phyloP scores from a whole-genome alignment of 2,113 vertebrate genomes.

The Gnathonemus longibarbis region DNA sequence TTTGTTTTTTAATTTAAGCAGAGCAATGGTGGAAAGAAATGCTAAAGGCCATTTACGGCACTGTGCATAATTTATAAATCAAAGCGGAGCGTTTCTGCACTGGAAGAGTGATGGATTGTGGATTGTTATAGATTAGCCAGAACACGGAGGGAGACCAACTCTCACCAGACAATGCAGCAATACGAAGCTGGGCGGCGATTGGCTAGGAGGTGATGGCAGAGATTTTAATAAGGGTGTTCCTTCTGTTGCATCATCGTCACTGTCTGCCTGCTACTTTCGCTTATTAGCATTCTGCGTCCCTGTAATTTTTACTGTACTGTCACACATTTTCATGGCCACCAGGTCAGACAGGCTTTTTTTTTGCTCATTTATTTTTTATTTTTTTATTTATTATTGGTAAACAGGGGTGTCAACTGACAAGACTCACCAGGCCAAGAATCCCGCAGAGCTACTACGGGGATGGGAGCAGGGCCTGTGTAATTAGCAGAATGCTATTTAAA shows the following conservation, averaged over 20 bases:
- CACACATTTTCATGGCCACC: not conserved
- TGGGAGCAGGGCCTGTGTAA: not conserved
- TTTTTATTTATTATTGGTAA: not conserved
- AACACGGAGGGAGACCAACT: not conserved
- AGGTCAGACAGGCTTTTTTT: not conserved
- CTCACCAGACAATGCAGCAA: not conserved
- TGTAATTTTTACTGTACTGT: not conserved
- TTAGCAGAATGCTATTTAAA: not conserved
- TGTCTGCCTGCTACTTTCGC: not conserved
- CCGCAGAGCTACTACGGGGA: not conserved
- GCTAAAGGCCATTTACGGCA: not conserved
- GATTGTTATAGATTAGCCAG: not conserved
- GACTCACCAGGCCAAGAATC: not conserved
- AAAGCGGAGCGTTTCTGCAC: not conserved
- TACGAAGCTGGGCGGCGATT: not conserved
- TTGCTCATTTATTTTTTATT: not conserved
- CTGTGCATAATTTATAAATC: not conserved
- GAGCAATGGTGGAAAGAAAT: not conserved
- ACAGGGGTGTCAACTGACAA: not conserved
- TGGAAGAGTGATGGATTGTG: not conserved
- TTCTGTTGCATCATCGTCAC: not conserved
- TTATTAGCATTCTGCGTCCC: conserved; percentile 6
- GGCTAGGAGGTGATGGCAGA: not conserved
- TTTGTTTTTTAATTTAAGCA: not conserved
- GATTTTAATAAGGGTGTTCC: not conserved